Evolutionary conservation across 2,888 invertebrate species (phyloP).

Genomic region (Megalurothrips usitatus): DNA sequence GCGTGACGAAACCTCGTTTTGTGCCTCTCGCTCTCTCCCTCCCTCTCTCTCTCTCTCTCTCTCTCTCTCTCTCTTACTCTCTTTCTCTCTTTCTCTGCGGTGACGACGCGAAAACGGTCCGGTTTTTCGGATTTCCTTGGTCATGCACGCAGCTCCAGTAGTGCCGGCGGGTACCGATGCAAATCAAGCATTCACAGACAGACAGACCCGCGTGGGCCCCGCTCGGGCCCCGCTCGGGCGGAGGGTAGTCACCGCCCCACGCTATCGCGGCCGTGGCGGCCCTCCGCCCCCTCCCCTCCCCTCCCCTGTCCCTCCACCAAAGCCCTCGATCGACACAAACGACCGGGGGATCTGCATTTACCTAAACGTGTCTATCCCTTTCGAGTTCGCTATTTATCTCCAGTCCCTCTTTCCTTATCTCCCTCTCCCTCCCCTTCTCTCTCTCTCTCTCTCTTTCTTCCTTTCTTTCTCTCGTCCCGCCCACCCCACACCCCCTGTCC

Average conservation of each 20-base stretch:
- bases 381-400: slow-evolving; percentile 23
- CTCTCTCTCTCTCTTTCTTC: neutral
- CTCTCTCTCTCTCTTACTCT: neutral
- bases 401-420: slow-evolving; percentile 2
- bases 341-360: slow-evolving; percentile 17
- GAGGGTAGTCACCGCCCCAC: no score
- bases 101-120: no score
- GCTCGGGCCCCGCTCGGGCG: no score
- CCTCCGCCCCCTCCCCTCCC: neutral
- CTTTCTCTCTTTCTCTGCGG: neutral
- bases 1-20: neutral
- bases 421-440: neutral
- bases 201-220: no score
- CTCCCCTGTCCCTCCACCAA: neutral
- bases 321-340: slow-evolving; percentile 9
- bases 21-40: neutral
- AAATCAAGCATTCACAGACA: no score
- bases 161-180: no score
- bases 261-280: neutral
- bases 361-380: slow-evolving; percentile 22
- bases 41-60: neutral
- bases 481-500: neutral
- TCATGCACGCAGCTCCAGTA: no score
- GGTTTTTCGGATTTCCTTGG: no score
- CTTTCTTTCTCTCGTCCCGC: neutral